Base-by-base conservation (phyloP, 2,797 vertebrate species). In the Monodelphis domestica region DNA sequence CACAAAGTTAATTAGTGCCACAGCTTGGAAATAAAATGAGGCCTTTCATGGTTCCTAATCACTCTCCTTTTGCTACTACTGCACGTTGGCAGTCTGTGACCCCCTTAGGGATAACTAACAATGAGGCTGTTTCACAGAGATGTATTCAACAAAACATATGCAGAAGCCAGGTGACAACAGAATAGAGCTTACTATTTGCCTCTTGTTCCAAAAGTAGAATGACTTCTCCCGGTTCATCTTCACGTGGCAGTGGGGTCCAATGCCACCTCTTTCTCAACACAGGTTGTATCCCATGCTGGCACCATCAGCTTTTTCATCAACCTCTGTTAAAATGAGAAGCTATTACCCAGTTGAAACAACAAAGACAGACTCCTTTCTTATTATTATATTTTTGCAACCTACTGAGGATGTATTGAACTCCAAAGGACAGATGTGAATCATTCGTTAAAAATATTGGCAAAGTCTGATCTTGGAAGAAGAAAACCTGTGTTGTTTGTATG, bases 391-490 rank as follows among this genome's bases (percentile, higher is more conserved):
- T 92, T 93, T 51, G 45, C 93, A 50, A 89, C 78, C 50, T 91
- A 4, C 89, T 84, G n/a, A 91, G 12, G 87, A 11, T 30, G 63
- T 78, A 63, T 90, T 53, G 89, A 90, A 78, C 14, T 70, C 87
- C 33, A 90, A 91, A 90, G 54, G 89, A 91, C 9, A 56, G 29
- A 50, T 87, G 45, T 38, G 89, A 94, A 54, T 95, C 54, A 90
- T 54, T n/a, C 54, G 87, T 89, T 54, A 26, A 93, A 94, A 54
- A 51, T 53, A 94, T 57, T 78, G 54, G 52, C 93, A 91, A 91
- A 94, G 93, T 92, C 45, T 53, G 50, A 30, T 30, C 12, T 53
- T 30, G 28, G 17, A 53, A 88, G 53, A 52, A 52, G 53, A 52
- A n/a, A 88, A 11, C 33, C 28, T 88, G 87, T 0, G 3, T 28